Base-by-base conservation (phyloP, 2,797 vertebrate species). In the Acanthis flammea region DNA sequence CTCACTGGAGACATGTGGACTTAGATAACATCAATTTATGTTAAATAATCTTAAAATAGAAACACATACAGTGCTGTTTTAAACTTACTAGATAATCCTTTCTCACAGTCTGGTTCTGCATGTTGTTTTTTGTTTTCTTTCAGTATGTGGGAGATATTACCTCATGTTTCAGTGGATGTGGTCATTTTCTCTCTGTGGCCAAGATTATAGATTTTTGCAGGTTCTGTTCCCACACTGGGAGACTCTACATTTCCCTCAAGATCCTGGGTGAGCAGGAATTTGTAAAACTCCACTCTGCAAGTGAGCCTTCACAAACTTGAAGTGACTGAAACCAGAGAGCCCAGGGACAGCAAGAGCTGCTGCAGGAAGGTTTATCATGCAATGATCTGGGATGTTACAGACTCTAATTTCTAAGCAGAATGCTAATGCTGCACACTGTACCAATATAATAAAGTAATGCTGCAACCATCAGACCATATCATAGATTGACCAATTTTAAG, bases 21-120 rank as follows among this genome's bases (percentile, higher is more conserved):
- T 71, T 66, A 88, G 86, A 87, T 58, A 93, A 77, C 63, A 92
- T 77, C 78, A 85, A 89, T 72, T 83, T 92, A 91, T 55, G 42
- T 75, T 95, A 93, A 88, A 91, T 82, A 82, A 61, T 39, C 77
- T 77, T 83, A 89, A 96, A 93, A 92, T 87, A 95, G 86, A 89
- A 95, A 80, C 54, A 86, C 28, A 77, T n/a, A 76, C 25, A 77
- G 66, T 16, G 24, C 22, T 71, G 33, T 5, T 79, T 93, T 67
- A 74, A 91, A 80, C 8, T 9, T 35, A 66, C 33, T 57, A 76
- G 44, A 86, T 75, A 92, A 70, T 77, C n/a, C 68, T 93, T 94
- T 95, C 70, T 50, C 31, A 75, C 19, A 54, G 57, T n/a, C 81
- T 55, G 53, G 24, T n/a, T 88, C 61, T 75, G 54, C 24, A 16